Evolutionary conservation across 1,140 invertebrate genomes (phyloP), one percentile per base, ranked within the genome.

Genomic region (Hylaeus anthracinus): DNA sequence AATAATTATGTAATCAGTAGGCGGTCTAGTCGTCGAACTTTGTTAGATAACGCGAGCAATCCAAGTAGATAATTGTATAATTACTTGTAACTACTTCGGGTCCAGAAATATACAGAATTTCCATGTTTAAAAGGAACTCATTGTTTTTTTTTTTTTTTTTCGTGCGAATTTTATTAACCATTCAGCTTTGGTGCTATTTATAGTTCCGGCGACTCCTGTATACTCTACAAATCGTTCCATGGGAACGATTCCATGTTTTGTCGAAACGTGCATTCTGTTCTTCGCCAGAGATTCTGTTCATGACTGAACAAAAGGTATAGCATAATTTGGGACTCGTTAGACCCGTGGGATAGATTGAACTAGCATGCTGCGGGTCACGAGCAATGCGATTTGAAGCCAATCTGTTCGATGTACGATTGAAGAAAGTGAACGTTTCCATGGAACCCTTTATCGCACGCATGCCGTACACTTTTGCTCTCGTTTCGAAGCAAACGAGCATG

Each of bases 381-480:
- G 55, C 43, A 77, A 77, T 77, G 74, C 74, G 74, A 65, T 65
- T n/a, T 51, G n/a, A 41, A 56, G 51, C 70, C 43, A 61, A 58
- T 77, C 37, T 51, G 5, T 15, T 76, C 74, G 14, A 51, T 39
- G 43, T 60, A 48, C 43, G 15, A 53, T 72, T 70, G 15, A 53
- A 81, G 67, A 84, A 83, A 84, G 61, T 81, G 82, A 84, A 76
- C 55, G 67, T 56, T 80, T 71, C 61, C n/a, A 61, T 72, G 65
- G 48, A 74, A 72, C 67, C 82, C 75, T 76, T 60, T 39, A 81
- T 84, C 51, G 76, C 48, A 61, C n/a, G 55, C 41, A 51, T 43
- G 14, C 26, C 3, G 67, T 14, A 0, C 26, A 48, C 41, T 48
- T 74, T 70, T 56, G n/a, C 26, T 39, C 14, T 53, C 53, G 65